Percentiles rank a stretch among this genome's conserved stretches.
Conservation (phyloP, 1,140 invertebrate genomes). For the Brachionus calyciflorus region DNA sequence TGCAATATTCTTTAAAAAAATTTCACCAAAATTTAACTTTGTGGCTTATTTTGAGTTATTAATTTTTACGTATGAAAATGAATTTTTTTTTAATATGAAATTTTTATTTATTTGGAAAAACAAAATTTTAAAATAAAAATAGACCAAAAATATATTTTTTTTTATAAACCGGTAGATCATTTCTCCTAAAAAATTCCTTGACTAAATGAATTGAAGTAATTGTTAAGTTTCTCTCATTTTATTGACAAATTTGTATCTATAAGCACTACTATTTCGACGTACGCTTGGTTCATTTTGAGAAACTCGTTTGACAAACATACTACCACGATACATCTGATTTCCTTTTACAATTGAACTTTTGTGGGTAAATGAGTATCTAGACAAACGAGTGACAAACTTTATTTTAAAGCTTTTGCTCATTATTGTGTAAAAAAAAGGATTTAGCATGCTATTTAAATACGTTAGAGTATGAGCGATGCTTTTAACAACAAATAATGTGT, state of each 20-base stretch:
- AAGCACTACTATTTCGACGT: background rate
- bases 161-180: too few relatives aligned
- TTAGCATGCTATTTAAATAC: slow-evolving; percentile 37
- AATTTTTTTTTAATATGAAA: too few relatives aligned
- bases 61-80: too few relatives aligned
- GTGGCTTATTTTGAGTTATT: too few relatives aligned
- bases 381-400: background rate
- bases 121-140: too few relatives aligned
- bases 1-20: slow-evolving; percentile 26
- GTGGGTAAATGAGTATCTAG: background rate
- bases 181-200: too few relatives aligned
- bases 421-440: slow-evolving; percentile 44
- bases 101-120: too few relatives aligned
- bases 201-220: too few relatives aligned
- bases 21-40: background rate
- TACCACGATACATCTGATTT: background rate
- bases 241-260: background rate
- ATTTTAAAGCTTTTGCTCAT: slow-evolving; percentile 3
- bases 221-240: too few relatives aligned
- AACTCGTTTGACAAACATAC: background rate
- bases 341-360: background rate
- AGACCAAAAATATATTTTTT: too few relatives aligned
- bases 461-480: slow-evolving; percentile 10
- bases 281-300: background rate
- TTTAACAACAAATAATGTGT: background rate